Evolutionary conservation across 1,140 invertebrate species (phyloP).

Genomic region (Drosophila mauritiana): DNA sequence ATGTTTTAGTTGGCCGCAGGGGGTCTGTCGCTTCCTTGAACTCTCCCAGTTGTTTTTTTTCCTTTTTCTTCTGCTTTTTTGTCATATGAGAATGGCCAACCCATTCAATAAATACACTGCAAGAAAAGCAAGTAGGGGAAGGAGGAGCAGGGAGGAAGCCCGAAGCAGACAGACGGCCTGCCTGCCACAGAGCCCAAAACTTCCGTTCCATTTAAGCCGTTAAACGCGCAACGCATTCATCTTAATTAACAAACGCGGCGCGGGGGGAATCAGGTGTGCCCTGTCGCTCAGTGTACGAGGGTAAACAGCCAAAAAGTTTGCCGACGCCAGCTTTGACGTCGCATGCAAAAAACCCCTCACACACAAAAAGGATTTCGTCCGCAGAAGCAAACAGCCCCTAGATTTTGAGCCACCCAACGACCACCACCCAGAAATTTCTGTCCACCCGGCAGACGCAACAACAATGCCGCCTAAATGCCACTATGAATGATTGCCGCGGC

Average conservation of each 20-base stretch:
- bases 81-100: constrained; percentile 27
- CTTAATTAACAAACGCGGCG: constrained; percentile 63
- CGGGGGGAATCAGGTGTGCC: not conserved
- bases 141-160: not conserved
- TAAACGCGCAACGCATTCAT: constrained; percentile 78
- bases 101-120: constrained; percentile 56
- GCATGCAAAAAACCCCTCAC: constrained; percentile 63
- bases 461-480: constrained; percentile 62
- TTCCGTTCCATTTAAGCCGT: constrained; percentile 76
- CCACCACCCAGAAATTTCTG: constrained; percentile 1
- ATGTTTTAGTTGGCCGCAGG: constrained; percentile 40
- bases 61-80: constrained; percentile 1
- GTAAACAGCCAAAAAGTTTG: constrained; percentile 69
- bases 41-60: constrained; percentile 1
- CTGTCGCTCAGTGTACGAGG: constrained; percentile 24
- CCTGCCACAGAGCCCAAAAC: constrained; percentile 42
- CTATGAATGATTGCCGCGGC: constrained; percentile 78
- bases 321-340: constrained; percentile 44
- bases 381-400: constrained; percentile 25
- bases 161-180: not conserved
- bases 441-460: constrained; percentile 25
- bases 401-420: not conserved
- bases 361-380: constrained; percentile 58
- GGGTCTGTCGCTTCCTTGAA: constrained; percentile 33
- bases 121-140: constrained; percentile 25